Percentiles rank a stretch among this genome's conserved stretches.
Evolutionary conservation across 2,113 vertebrate genomes (phyloP).

Genomic region (Saccopteryx leptura): DNA sequence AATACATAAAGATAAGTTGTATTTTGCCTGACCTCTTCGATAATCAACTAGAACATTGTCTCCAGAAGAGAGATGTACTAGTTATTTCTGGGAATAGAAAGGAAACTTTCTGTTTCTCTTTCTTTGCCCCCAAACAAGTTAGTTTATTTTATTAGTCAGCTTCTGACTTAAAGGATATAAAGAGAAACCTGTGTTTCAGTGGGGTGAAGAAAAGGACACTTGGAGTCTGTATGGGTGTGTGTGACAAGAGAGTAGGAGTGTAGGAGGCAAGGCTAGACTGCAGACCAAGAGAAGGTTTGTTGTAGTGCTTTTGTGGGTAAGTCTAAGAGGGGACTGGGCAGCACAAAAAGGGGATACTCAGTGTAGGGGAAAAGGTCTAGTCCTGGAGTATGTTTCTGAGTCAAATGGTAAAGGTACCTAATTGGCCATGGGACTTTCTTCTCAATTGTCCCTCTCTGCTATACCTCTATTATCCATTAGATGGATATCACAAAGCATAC

Average conservation of each 20-base stretch:
- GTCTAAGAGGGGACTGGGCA: no score
- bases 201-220: conserved; percentile 11
- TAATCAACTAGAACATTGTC: conserved; percentile 23
- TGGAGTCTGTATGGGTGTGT: background rate
- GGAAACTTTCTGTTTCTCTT: background rate
- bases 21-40: background rate
- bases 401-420: background rate
- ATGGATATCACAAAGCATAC: background rate
- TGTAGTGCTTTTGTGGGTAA: background rate
- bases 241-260: background rate
- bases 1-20: conserved; percentile 30
- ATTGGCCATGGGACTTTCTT: background rate
- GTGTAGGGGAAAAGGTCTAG: background rate
- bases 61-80: conserved; percentile 10
- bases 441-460: background rate
- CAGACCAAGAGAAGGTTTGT: background rate
- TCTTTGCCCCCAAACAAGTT: conserved; percentile 22
- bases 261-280: background rate
- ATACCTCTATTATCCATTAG: background rate
- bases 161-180: conserved; percentile 48
- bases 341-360: background rate
- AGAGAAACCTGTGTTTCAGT: conserved; percentile 44
- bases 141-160: conserved; percentile 52
- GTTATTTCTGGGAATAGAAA: conserved; percentile 33
- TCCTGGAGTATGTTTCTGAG: background rate